Conservation (phyloP, 1,140 invertebrate genomes). For the Ephestia elutella region DNA sequence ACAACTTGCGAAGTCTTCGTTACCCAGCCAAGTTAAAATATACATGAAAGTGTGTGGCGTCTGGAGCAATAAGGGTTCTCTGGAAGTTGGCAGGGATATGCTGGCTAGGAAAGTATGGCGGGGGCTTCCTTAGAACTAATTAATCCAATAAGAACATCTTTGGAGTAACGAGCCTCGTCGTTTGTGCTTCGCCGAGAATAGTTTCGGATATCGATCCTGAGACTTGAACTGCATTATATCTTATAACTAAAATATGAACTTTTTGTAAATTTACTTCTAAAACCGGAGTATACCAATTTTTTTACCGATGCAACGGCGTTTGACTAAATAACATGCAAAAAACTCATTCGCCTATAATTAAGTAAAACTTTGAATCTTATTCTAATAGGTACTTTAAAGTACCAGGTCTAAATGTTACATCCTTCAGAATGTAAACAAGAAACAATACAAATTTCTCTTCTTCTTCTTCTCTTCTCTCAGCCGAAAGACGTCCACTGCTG, state of each 20-base stretch:
- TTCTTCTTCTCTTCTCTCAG: too few relatives aligned
- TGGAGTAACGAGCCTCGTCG: slow-evolving; percentile 58
- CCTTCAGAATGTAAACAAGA: too few relatives aligned
- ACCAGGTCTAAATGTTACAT: too few relatives aligned
- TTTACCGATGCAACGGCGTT: too few relatives aligned
- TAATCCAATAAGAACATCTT: slow-evolving; percentile 64
- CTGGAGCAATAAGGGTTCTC: slow-evolving; percentile 44
- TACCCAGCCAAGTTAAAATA: slow-evolving; percentile 45
- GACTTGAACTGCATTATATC: background rate
- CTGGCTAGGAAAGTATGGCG: slow-evolving; percentile 39
- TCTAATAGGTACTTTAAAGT: too few relatives aligned
- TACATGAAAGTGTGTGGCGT: slow-evolving; percentile 45
- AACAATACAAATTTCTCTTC: too few relatives aligned
- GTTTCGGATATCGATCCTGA: slow-evolving; percentile 35
- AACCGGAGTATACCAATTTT: too few relatives aligned
- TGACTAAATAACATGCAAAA: too few relatives aligned
- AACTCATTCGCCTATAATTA: too few relatives aligned
- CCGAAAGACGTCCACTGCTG: too few relatives aligned
- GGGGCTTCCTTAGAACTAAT: slow-evolving; percentile 47
- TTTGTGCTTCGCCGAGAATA: slow-evolving; percentile 50
- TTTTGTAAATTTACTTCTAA: too few relatives aligned
- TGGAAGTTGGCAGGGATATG: slow-evolving; percentile 35
- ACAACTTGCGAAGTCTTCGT: slow-evolving; percentile 30
- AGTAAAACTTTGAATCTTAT: too few relatives aligned
- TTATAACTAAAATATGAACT: background rate